phyloP scores from a whole-genome alignment of 37 sponge, comb jelly and placozoan species.

The Amphimedon queenslandica region DNA sequence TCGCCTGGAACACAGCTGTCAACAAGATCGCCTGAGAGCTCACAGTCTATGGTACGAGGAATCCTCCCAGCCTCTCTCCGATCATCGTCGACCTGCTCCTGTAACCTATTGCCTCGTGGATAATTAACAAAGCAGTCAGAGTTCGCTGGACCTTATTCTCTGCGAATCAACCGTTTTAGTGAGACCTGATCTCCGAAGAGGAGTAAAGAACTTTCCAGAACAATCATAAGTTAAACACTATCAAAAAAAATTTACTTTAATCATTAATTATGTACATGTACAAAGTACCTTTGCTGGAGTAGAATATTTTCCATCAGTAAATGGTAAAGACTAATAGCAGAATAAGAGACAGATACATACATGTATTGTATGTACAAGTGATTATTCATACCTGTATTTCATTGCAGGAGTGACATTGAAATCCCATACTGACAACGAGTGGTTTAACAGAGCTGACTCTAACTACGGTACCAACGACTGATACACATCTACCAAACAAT shows the following conservation, averaged over 20 bases:
- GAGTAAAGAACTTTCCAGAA: conserved; percentile 50
- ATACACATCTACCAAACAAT: conserved; percentile 77
- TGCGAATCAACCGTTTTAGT: conserved; percentile 89
- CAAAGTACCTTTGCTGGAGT: conserved; percentile 70
- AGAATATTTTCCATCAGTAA: conserved; percentile 90
- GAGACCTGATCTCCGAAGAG: conserved; percentile 62
- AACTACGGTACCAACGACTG: conserved; percentile 91
- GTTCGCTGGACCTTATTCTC: conserved; percentile 61
- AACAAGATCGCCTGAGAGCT: conserved; percentile 89
- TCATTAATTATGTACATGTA: background rate
- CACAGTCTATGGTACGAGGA: conserved; percentile 90
- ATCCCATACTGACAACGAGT: conserved; percentile 82
- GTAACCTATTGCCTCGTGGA: too few species aligned
- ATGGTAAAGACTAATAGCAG: conserved; percentile 3
- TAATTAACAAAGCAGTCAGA: too few species aligned
- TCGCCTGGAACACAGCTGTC: conserved; percentile 96
- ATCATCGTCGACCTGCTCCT: conserved; percentile 72
- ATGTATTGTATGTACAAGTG: background rate
- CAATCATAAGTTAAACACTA: conserved; percentile 67
- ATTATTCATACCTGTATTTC: conserved; percentile 25
- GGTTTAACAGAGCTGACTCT: conserved; percentile 89
- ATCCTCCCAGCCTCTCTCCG: conserved; percentile 81
- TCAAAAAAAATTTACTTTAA: background rate
- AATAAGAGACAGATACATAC: background rate
- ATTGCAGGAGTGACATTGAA: conserved; percentile 74